Conservation (phyloP, 2,113 vertebrate genomes). For the Ciconia stormi region DNA sequence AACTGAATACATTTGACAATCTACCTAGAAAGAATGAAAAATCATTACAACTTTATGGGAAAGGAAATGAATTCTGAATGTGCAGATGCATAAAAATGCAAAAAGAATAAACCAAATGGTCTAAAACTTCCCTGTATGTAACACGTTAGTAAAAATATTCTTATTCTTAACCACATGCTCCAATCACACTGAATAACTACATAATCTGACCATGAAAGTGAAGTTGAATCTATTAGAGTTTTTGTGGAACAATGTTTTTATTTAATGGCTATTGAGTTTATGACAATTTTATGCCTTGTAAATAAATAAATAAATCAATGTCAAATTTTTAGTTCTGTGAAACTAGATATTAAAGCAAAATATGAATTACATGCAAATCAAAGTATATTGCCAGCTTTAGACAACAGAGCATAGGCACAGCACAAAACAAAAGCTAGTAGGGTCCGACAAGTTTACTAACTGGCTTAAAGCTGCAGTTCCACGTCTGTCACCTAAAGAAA, state of each 20-base stretch:
- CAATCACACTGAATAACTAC: neutral
- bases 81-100: neutral
- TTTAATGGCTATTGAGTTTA: neutral
- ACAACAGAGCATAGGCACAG: neutral
- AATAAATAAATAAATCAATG: neutral
- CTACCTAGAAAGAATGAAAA: neutral
- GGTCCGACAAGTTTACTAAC: neutral
- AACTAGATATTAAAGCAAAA: neutral
- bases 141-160: neutral
- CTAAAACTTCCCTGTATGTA: neutral
- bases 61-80: neutral
- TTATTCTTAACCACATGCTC: neutral
- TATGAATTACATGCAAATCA: neutral
- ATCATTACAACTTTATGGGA: neutral
- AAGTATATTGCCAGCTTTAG: neutral
- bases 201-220: neutral
- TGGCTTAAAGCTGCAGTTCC: neutral
- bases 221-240: neutral
- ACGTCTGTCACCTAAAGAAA: neutral
- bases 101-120: neutral
- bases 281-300: neutral
- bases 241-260: neutral
- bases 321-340: neutral
- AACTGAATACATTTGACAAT: neutral
- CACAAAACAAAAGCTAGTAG: neutral